These are phyloP conservation scores for Nysson spinosus DNA, from an alignment of 2,888 invertebrate genomes.

Conservation along the genomic window DNA sequence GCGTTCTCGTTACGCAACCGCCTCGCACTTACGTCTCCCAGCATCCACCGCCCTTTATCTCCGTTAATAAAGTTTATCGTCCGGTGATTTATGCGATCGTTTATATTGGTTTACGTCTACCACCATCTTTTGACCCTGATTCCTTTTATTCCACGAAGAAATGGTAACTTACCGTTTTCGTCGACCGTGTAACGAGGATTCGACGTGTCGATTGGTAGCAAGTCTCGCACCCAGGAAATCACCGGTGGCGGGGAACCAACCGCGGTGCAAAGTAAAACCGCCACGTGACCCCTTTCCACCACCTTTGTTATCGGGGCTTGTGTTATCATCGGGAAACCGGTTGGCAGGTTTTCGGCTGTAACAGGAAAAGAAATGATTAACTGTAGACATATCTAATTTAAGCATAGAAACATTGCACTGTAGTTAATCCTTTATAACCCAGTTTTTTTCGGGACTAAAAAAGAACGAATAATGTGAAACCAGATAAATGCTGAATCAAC, in stretches of 20 bases:
- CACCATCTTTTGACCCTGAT: neutral
- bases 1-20: constrained; percentile 10
- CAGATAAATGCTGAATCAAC: too few relatives aligned
- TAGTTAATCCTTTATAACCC: too few relatives aligned
- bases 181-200: constrained; percentile 92
- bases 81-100: constrained; percentile 15
- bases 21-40: neutral
- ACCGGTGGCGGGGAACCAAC: constrained; percentile 89
- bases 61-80: constrained; percentile 22
- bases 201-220: constrained; percentile 90
- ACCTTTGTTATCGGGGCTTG: constrained; percentile 94
- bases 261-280: constrained; percentile 93
- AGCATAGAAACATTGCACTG: too few relatives aligned
- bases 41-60: constrained; percentile 4
- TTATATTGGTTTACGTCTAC: neutral
- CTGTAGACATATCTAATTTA: too few relatives aligned
- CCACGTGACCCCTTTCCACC: constrained; percentile 96
- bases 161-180: constrained; percentile 84
- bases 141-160: neutral
- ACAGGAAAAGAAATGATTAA: constrained; percentile 52
- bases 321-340: constrained; percentile 94
- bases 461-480: too few relatives aligned
- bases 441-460: too few relatives aligned
- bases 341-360: constrained; percentile 91
- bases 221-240: constrained; percentile 96